phyloP scores from a whole-genome alignment of 2,113 vertebrate species.

The Cisticola juncidis region DNA sequence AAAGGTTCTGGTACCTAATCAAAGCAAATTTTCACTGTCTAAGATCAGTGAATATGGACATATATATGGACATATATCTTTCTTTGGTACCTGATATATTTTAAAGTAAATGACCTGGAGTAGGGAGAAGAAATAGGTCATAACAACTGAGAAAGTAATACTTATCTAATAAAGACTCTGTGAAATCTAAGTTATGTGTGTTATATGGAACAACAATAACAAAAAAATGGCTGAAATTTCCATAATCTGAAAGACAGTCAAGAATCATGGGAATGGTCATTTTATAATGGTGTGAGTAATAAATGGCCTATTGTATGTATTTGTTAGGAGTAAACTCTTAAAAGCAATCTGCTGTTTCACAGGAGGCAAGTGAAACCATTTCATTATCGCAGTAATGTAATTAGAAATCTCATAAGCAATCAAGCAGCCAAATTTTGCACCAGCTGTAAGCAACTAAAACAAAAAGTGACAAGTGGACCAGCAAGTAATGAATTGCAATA shows the following conservation, averaged over 20 bases:
- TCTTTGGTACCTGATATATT: neutral
- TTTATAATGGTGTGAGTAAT: neutral
- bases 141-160: neutral
- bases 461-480: conserved; percentile 64
- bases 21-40: neutral
- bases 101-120: neutral
- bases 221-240: neutral
- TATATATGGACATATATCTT: neutral
- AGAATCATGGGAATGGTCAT: neutral
- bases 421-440: conserved; percentile 38
- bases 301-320: neutral
- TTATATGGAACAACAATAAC: neutral
- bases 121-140: neutral
- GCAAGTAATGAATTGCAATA: conserved; percentile 64
- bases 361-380: conserved; percentile 18
- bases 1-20: neutral
- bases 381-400: conserved; percentile 51
- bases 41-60: neutral
- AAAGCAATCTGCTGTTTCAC: conserved; percentile 15
- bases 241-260: conserved; percentile 4
- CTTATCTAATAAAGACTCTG: neutral
- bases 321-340: conserved; percentile 27
- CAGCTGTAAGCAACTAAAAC: conserved; percentile 52
- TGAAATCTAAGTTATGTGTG: neutral
- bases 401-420: conserved; percentile 61